Evolutionary conservation across 2,888 invertebrate species (phyloP), one percentile per base, ranked within the genome.

Genomic region (Caenorhabditis imperialis): DNA sequence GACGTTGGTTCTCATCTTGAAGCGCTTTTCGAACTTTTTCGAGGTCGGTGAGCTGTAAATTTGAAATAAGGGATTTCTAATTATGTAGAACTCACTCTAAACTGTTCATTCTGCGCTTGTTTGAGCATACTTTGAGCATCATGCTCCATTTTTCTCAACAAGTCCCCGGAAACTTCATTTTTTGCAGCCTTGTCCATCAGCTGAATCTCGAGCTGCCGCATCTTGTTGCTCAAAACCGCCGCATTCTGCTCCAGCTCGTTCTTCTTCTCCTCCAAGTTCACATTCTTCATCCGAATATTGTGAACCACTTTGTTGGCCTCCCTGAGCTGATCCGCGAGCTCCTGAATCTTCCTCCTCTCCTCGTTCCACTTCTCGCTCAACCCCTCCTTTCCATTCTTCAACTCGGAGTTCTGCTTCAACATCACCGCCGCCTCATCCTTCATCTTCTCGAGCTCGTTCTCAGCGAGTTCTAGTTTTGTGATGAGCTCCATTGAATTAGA

Each of bases 161-260:
- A 50, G 25, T 77, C 81, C 0, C 61, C 53, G 10, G 73, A 72
- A 2, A 77, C 67, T 14, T 81, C 79, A 16, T 60, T 55, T 58
- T 81, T 79, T 8, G 79, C 75, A 8, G 67, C 47, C 22, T 73
- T 61, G 38, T 81, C 81, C 51, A 77, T 75, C 55, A 81, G 44
- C 50, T 79, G 77, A 14, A 77, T 51, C 55, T 81, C 81, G 27
- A 81, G 38, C 1, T 74, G 67, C 30, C 55, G 53, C 4, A 71
- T 47, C 54, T 77, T 75, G 42, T 60, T 67, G 12, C 16, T 38
- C 23, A 65, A 35, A n/a, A 18, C 42, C 7, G 51, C 37, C 38
- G 53, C 60, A 50, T 58, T 75, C 40, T 69, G 75, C n/a, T 81
- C 78, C 35, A 72, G 23, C 33, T 72, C 76, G 18, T 54, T 53